phyloP scores from a whole-genome alignment of 2,888 invertebrate species.

The Graphium colonna region DNA sequence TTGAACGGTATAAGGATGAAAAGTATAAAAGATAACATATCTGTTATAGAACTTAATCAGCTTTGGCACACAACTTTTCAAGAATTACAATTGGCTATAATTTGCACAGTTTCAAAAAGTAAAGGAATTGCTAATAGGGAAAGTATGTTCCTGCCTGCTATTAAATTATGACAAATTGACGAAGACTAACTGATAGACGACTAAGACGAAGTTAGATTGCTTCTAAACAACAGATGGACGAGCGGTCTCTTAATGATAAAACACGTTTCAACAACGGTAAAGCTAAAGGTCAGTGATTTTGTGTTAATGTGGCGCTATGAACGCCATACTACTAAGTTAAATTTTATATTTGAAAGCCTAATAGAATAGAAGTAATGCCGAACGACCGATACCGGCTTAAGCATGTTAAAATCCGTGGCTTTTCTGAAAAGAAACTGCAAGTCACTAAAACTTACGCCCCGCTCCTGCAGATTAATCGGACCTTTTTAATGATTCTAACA shows the following conservation, averaged over 20 bases:
- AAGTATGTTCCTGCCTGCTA: conserved; percentile 9
- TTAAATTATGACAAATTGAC: conserved; percentile 9
- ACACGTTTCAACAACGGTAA: too few species aligned
- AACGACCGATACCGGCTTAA: background rate
- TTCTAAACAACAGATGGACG: conserved; percentile 15
- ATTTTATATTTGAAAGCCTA: conserved; percentile 5
- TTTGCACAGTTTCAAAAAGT: conserved; percentile 24
- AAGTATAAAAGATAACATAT: conserved; percentile 22
- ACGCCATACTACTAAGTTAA: conserved; percentile 8
- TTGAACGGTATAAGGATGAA: conserved; percentile 24
- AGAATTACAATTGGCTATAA: conserved; percentile 26
- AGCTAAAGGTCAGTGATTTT: conserved; percentile 15
- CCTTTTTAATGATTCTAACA: conserved; percentile 1
- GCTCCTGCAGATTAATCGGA: conserved; percentile 11
- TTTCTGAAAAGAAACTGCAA: conserved; percentile 4
- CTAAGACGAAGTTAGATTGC: conserved; percentile 12
- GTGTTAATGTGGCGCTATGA: conserved; percentile 13
- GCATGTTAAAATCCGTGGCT: conserved; percentile 1
- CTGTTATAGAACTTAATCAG: conserved; percentile 17
- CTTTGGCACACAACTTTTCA: conserved; percentile 19
- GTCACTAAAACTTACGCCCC: background rate
- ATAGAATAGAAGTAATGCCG: conserved; percentile 10
- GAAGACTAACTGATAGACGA: conserved; percentile 2
- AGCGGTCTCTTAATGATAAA: conserved; percentile 6
- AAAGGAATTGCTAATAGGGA: conserved; percentile 19